Evolutionary conservation across 2,797 vertebrate species (phyloP), one percentile per base, ranked within the genome.

Genomic region (Anabas testudineus): DNA sequence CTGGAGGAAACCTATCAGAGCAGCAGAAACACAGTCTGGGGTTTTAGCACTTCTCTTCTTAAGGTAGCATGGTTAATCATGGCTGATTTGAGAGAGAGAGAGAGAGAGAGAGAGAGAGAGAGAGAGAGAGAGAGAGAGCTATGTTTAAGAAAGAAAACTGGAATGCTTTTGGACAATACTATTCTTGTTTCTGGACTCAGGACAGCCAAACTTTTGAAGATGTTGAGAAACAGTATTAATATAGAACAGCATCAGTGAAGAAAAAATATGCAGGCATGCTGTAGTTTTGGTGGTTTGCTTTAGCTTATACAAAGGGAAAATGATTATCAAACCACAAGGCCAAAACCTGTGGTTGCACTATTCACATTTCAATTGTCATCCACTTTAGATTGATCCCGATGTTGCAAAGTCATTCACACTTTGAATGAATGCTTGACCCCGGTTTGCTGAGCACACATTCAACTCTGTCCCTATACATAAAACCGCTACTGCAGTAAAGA

Each of bases 141-240:
- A 78, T 84, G 81, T 84, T 81, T 58, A 59, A 80, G 58, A 61
- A 83, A 90, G 80, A 74, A 82, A 87, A 84, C 71, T 90, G 91
- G 89, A 93, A 93, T 92, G 87, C 81, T 91, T 91, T 81, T 63
- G 3, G 32, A 79, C 56, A 85, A 65, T 67, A 73, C 58, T 54
- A 69, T 59, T 70, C 63, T 71, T 83, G 55, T 76, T 64, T 86
- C 54, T 77, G 19, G 54, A 86, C 32, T 67, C 28, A 39, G 55
- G 34, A 69, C 56, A 66, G 9, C 60, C 32, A 47, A 6, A 10
- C 4, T 22, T 63, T 61, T 42, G 10, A 74, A 24, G 49, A 67
- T 61, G 69, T 71, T 34, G 28, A 64, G 12, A 62, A 58, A 72
- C 14, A 74, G 59, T 26, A n/a, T 70, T 6, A 61, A 42, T 71